Evolutionary conservation across 1,140 invertebrate genomes (phyloP).

Genomic region (Telenomus remus): DNA sequence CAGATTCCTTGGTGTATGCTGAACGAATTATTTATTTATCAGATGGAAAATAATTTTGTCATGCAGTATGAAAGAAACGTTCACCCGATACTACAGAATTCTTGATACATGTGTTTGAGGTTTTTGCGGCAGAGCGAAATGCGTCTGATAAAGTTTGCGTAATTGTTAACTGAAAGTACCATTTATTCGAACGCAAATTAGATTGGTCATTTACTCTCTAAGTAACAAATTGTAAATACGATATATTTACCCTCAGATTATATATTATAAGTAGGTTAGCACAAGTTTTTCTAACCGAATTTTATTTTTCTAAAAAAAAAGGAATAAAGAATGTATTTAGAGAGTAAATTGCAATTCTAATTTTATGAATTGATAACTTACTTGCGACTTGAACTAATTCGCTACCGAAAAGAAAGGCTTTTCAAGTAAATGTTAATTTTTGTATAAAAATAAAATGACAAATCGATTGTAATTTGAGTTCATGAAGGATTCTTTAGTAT

Average conservation of each 20-base stretch:
- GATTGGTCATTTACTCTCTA: conserved; percentile 24
- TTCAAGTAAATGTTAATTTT: not conserved
- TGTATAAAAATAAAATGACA: too few relatives aligned
- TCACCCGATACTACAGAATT: conserved; percentile 17
- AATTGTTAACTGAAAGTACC: not conserved
- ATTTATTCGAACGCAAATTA: conserved; percentile 1
- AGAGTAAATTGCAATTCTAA: conserved; percentile 21
- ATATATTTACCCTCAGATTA: conserved; percentile 9
- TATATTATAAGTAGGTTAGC: conserved; percentile 21
- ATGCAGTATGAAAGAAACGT: too few relatives aligned
- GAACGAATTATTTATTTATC: too few relatives aligned
- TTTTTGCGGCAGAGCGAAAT: too few relatives aligned
- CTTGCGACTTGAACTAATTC: not conserved
- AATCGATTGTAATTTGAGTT: too few relatives aligned
- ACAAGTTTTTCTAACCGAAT: conserved; percentile 18
- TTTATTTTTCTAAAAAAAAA: conserved; percentile 33
- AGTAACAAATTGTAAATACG: conserved; percentile 16
- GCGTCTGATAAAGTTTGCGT: too few relatives aligned
- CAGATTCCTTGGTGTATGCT: too few relatives aligned
- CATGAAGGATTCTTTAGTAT: conserved; percentile 20
- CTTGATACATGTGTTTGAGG: not conserved
- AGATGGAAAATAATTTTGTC: too few relatives aligned
- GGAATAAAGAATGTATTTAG: conserved; percentile 1
- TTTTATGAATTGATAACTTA: not conserved
- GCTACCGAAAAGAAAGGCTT: not conserved